These are phyloP conservation scores for Clitarchus hookeri DNA, from an alignment of 2,888 invertebrate genomes.

Conservation along the genomic window DNA sequence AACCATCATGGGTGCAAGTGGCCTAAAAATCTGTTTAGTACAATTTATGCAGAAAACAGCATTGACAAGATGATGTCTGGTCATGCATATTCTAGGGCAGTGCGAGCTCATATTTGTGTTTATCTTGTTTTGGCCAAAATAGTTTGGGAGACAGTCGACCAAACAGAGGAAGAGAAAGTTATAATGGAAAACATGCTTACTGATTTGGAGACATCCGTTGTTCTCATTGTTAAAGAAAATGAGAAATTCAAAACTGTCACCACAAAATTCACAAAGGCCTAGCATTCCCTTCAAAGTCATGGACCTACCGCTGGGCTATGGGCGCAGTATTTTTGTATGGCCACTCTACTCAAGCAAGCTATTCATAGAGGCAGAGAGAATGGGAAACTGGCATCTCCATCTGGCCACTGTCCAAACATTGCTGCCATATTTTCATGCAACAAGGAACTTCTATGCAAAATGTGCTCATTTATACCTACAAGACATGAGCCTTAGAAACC, in stretches of 20 bases:
- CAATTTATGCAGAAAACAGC: slow-evolving; percentile 8
- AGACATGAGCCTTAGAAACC: no score
- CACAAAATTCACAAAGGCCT: neutral
- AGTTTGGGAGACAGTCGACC: slow-evolving; percentile 14
- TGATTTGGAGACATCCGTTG: neutral
- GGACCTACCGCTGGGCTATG: neutral
- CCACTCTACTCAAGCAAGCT: slow-evolving; percentile 19
- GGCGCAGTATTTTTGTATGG: neutral
- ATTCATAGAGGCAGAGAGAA: neutral
- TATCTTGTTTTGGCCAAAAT: neutral
- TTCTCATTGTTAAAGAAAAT: slow-evolving; percentile 1
- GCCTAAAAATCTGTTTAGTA: neutral
- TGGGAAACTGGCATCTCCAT: slow-evolving; percentile 10
- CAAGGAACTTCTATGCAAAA: no score
- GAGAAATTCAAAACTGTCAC: no score
- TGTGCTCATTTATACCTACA: no score
- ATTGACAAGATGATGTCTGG: neutral
- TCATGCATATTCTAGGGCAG: neutral
- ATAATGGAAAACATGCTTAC: neutral
- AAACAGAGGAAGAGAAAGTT: neutral
- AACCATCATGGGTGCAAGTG: neutral
- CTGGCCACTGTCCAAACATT: neutral
- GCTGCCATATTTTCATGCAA: neutral
- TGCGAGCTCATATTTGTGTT: neutral
- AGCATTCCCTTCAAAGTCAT: neutral